Conservation (phyloP, 2,113 vertebrate species). For the Albula goreensis region DNA sequence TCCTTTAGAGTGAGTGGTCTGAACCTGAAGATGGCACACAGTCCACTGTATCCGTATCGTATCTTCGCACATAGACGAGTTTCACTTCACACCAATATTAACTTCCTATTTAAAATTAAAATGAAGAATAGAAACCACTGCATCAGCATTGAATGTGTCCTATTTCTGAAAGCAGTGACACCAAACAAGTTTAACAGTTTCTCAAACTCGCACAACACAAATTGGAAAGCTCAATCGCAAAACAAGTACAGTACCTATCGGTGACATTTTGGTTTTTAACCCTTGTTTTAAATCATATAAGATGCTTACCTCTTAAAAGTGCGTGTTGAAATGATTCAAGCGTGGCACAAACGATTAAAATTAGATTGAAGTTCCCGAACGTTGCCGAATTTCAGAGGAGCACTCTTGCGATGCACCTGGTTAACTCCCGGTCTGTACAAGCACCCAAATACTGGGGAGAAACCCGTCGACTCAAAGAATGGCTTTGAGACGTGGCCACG, state of each 20-base stretch:
- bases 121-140: no score
- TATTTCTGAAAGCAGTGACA: neutral
- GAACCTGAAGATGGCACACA: neutral
- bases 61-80: neutral
- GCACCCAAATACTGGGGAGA: neutral
- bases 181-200: neutral
- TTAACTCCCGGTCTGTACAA: neutral
- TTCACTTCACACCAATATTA: neutral
- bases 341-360: neutral
- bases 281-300: neutral
- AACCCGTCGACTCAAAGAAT: neutral
- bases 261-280: no score
- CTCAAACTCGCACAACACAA: neutral
- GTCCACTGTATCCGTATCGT: neutral
- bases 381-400: neutral
- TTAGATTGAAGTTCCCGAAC: neutral
- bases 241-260: neutral
- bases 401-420: neutral
- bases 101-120: no score
- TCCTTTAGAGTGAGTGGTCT: neutral
- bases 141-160: no score
- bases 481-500: conserved; percentile 1
- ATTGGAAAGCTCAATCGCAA: neutral
- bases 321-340: neutral
- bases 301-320: neutral